Evolutionary conservation across 2,113 vertebrate species (phyloP), one percentile per base, ranked within the genome.

Genomic region (Oryzias javanicus): DNA sequence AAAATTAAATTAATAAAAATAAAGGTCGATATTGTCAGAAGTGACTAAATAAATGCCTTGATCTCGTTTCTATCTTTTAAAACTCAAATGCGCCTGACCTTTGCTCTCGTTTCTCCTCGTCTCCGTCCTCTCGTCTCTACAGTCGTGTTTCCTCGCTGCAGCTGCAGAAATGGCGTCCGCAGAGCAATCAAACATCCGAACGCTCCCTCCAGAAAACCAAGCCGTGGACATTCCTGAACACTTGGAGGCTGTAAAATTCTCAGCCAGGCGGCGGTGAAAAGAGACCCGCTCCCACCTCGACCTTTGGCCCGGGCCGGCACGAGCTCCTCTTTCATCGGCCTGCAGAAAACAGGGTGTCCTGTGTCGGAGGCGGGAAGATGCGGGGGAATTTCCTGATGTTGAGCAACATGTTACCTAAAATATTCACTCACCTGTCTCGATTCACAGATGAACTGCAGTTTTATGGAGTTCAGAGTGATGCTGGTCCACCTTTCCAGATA

Each of bases 111-210:
- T 65, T 29, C 24, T 91, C 85, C 35, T 87, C 73, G 0, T 85
- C 73, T 90, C 45, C 15, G 7, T 10, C 17, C 4, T 42, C 65
- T 49, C 58, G 89, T 88, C 47, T 0, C 42, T 8, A 22, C 25
- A 57, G 86, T 88, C 67, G 92, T 94, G 53, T 92, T 95, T 60
- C 89, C 91, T 57, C 88, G 89, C 68, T 80, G 81, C 93, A 40
- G 94, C 89, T 93, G 74, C 48, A 18, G 60, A 79, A 78, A 75
- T 60, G 53, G 46, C 14, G 52, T 55, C 65, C 4, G 25, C 4
- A 25, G 14, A 41, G 83, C 81, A 66, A 81, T 88, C 82, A 90
- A 91, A 90, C 52, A n/a, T n/a, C n/a, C n/a, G 60, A 53, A 82
- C 49, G 70, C 65, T 65, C 60, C 61, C 63, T 27, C 7, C 27